Evolutionary conservation across 1,140 invertebrate species (phyloP).

Genomic region (Choristoneura fumiferana): DNA sequence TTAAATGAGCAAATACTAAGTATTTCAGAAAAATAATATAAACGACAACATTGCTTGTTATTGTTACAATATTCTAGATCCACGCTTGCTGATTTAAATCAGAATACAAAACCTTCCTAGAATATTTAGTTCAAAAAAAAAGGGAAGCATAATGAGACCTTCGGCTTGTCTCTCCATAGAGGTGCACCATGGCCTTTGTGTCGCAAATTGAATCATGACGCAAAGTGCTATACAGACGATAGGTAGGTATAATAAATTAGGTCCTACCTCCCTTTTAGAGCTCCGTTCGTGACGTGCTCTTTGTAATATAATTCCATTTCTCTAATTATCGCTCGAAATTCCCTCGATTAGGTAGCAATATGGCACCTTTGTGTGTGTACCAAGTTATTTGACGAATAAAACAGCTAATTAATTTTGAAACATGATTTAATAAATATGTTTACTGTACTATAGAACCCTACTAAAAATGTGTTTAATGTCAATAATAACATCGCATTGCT

Average conservation of each 20-base stretch:
- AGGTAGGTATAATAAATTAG: slow-evolving; percentile 40
- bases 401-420: neutral
- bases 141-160: too few relatives aligned
- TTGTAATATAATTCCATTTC: slow-evolving; percentile 20
- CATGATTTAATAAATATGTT: too few relatives aligned
- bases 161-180: slow-evolving; percentile 6
- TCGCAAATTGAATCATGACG: slow-evolving; percentile 38
- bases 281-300: slow-evolving; percentile 29
- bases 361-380: neutral
- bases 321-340: slow-evolving; percentile 15
- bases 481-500: too few relatives aligned
- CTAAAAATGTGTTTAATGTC: too few relatives aligned
- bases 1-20: too few relatives aligned
- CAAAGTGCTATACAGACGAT: slow-evolving; percentile 20
- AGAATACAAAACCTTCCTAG: too few relatives aligned
- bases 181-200: slow-evolving; percentile 29
- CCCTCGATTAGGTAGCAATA: slow-evolving; percentile 10
- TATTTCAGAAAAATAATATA: too few relatives aligned
- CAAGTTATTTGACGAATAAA: slow-evolving; percentile 8
- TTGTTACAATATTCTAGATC: too few relatives aligned
- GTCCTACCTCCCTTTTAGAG: slow-evolving; percentile 35
- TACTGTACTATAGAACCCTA: too few relatives aligned
- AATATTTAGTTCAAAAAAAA: too few relatives aligned
- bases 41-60: too few relatives aligned
- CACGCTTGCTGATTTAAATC: too few relatives aligned